phyloP scores from a whole-genome alignment of 2,888 invertebrate genomes.

The Rugalucina vietnamica region DNA sequence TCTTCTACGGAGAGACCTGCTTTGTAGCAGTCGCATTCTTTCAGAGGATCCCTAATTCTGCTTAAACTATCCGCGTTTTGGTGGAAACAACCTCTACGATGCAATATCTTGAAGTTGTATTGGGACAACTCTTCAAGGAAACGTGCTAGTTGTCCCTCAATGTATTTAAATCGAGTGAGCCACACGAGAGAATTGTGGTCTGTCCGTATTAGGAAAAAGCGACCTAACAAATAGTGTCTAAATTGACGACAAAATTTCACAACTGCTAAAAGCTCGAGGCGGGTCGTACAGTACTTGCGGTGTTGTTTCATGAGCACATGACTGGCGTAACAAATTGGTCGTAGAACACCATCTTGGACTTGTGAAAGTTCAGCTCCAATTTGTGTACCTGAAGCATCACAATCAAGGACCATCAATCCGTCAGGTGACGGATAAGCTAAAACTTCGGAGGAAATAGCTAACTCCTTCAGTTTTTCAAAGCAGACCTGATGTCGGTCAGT shows the following conservation, averaged over 20 bases:
- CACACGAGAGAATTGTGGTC: conserved; percentile 46
- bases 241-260: no score
- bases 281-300: conserved; percentile 33
- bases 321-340: conserved; percentile 35
- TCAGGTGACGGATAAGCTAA: conserved; percentile 31
- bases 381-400: conserved; percentile 36
- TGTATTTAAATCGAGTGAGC: conserved; percentile 20
- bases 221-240: conserved; percentile 44
- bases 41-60: background rate
- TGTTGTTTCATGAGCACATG: conserved; percentile 22
- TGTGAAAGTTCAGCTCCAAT: conserved; percentile 43
- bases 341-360: conserved; percentile 35
- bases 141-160: conserved; percentile 41
- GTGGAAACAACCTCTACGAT: conserved; percentile 35
- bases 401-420: conserved; percentile 16
- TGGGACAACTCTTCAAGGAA: conserved; percentile 55
- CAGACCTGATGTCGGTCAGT: background rate
- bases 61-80: conserved; percentile 49
- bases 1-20: background rate
- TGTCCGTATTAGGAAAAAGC: conserved; percentile 32
- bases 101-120: conserved; percentile 37
- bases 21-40: background rate
- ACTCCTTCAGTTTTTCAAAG: conserved; percentile 29
- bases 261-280: conserved; percentile 53
- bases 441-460: no score